Base-by-base conservation (phyloP, 2,888 invertebrate genomes). In the Cerastis leucographa region DNA sequence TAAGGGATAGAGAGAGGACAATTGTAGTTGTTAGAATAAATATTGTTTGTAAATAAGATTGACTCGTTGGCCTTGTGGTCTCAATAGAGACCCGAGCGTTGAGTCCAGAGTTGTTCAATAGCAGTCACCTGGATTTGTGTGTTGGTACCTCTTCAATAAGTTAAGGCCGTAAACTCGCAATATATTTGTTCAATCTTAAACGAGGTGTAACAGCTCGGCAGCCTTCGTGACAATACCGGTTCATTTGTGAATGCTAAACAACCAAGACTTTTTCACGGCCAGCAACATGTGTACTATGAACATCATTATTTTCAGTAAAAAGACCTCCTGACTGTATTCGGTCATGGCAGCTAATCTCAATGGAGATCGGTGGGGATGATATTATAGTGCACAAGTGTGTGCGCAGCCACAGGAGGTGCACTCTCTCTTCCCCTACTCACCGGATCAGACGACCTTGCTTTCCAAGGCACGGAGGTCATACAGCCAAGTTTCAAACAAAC, bases 1-100 rank as follows among this genome's bases (percentile, higher is more conserved):
- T 78, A 9, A 29, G 79, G 77, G 77, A 77, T 62, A 40, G 9
- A 35, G 5, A 25, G 22, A 5, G 64, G 40, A n/a, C 22, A 14
- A 51, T 76, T 76, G 35, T 12, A 25, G 51, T 19, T 69, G 51
- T 76, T 67, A 17, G 9, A 76, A 35, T 68, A 44, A 29, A 54
- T 35, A 25, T 19, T 22, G 12, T 46, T 72, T 61, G n/a, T 61
- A 29, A 71, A 71, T 61, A 29, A 40, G 35, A 25, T 17, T 71
- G 11, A 2, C 3, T 44, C 4, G 17, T 49, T 46, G 6, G 44
- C 12, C 1, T 17, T 29, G 11, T 22, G 3, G 40, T 51, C 11
- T 35, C 1, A 17, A 42, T n/a, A 0, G n/a, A 4, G 17, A 29
- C 19, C 19, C 19, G 29, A 29, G 29, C 29, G 17, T 59, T 59